These are phyloP conservation scores for Apis dorsata DNA, from an alignment of 1,140 invertebrate species.

Conservation along the genomic window DNA sequence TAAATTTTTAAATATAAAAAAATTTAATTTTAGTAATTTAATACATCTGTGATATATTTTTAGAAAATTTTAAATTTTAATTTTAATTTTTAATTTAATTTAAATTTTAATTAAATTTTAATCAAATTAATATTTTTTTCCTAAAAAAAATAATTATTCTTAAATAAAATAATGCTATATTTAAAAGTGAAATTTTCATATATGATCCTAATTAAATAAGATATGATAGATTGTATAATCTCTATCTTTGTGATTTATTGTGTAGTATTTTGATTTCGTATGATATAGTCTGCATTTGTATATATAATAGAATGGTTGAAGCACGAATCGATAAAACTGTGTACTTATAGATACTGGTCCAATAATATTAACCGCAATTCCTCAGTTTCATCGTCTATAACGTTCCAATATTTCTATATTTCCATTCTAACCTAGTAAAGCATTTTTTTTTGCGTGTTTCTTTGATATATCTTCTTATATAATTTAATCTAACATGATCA, in stretches of 20 bases:
- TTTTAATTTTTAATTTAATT: too few relatives aligned
- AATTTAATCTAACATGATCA: neutral
- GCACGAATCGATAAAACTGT: constrained; percentile 52
- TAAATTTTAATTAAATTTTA: neutral
- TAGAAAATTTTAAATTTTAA: neutral
- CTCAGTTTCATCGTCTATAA: neutral
- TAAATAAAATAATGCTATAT: too few relatives aligned
- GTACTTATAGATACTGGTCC: constrained; percentile 40
- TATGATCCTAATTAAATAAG: too few relatives aligned
- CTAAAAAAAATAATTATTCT: neutral
- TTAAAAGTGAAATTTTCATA: too few relatives aligned
- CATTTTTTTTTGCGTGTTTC: neutral
- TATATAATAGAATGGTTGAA: constrained; percentile 1
- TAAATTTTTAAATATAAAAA: neutral
- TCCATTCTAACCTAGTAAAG: neutral
- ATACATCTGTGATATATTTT: neutral
- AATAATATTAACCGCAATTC: constrained; percentile 40
- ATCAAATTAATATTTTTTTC: neutral
- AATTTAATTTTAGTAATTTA: neutral
- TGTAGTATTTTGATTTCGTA: neutral
- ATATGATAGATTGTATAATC: too few relatives aligned
- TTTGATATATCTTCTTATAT: neutral
- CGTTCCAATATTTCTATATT: neutral
- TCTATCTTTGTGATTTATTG: too few relatives aligned
- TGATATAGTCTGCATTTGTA: neutral